Evolutionary conservation across 2,797 vertebrate genomes (phyloP).

Genomic region (Acanthurus tractus): DNA sequence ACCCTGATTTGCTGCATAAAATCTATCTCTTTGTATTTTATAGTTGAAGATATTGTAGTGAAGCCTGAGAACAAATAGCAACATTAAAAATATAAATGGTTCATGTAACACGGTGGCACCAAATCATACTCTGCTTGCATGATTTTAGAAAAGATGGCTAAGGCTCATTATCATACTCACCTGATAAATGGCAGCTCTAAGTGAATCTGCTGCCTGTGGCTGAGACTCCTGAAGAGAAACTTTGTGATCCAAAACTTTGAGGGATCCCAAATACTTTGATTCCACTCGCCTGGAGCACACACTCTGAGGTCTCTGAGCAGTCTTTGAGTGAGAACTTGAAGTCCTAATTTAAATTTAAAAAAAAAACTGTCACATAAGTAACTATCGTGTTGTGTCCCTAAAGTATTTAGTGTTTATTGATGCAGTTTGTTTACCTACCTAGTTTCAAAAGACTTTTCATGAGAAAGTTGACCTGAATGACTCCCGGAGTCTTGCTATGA

Average conservation of each 20-base stretch:
- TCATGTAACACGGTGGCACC: background rate
- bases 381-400: background rate
- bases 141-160: background rate
- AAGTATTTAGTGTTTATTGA: background rate
- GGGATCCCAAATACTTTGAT: conserved; percentile 90
- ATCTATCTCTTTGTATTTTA: background rate
- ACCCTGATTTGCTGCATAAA: background rate
- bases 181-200: conserved; percentile 94
- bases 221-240: conserved; percentile 76
- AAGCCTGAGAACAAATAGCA: background rate
- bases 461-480: conserved; percentile 43
- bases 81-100: background rate
- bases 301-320: conserved; percentile 76
- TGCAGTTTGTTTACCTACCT: conserved; percentile 65
- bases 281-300: conserved; percentile 68
- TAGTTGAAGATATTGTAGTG: background rate
- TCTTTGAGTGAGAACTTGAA: conserved; percentile 69
- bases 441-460: conserved; percentile 60
- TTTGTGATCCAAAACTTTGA: conserved; percentile 90
- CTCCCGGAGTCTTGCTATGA: conserved; percentile 61
- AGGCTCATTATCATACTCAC: conserved; percentile 74
- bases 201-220: conserved; percentile 83
- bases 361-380: background rate
- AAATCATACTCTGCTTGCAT: background rate
- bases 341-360: conserved; percentile 73